These are phyloP conservation scores for Morone chrysops DNA, from an alignment of 2,113 vertebrate species.

Conservation along the genomic window DNA sequence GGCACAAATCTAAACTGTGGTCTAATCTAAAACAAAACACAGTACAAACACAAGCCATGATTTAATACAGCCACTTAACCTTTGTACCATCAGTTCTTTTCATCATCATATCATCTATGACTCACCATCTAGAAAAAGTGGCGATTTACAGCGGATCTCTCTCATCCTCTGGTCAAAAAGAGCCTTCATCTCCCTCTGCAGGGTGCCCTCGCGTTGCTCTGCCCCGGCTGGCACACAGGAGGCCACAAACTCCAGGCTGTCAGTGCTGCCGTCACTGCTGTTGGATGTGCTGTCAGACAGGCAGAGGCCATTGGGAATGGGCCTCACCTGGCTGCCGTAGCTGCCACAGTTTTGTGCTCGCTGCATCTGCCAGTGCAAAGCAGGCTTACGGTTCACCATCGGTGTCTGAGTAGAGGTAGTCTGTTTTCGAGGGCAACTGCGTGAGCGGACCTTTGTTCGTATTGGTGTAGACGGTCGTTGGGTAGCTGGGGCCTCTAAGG, in stretches of 20 bases:
- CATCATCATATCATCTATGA: constrained; percentile 41
- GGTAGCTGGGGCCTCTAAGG: constrained; percentile 59
- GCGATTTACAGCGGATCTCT: constrained; percentile 93
- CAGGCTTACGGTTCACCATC: constrained; percentile 71
- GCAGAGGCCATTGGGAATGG: constrained; percentile 77
- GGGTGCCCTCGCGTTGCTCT: constrained; percentile 88
- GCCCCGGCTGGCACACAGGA: constrained; percentile 75
- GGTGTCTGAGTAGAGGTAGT: constrained; percentile 76
- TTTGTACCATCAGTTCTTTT: background rate
- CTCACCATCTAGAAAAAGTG: constrained; percentile 91
- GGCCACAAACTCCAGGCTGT: constrained; percentile 85
- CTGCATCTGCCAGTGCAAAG: constrained; percentile 79
- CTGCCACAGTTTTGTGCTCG: constrained; percentile 77
- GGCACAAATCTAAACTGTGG: constrained; percentile 28
- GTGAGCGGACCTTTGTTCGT: constrained; percentile 62
- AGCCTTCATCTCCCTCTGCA: constrained; percentile 96
- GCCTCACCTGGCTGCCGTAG: constrained; percentile 79
- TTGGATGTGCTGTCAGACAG: constrained; percentile 88
- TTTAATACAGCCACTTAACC: background rate
- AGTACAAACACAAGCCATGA: background rate
- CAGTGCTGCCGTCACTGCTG: constrained; percentile 86
- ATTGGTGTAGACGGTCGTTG: constrained; percentile 15
- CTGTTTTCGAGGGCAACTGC: constrained; percentile 78
- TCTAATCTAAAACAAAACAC: constrained; percentile 42
- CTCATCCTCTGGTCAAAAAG: constrained; percentile 94